These are phyloP conservation scores for Macrotus californicus DNA, from an alignment of 2,113 vertebrate genomes.

Conservation along the genomic window DNA sequence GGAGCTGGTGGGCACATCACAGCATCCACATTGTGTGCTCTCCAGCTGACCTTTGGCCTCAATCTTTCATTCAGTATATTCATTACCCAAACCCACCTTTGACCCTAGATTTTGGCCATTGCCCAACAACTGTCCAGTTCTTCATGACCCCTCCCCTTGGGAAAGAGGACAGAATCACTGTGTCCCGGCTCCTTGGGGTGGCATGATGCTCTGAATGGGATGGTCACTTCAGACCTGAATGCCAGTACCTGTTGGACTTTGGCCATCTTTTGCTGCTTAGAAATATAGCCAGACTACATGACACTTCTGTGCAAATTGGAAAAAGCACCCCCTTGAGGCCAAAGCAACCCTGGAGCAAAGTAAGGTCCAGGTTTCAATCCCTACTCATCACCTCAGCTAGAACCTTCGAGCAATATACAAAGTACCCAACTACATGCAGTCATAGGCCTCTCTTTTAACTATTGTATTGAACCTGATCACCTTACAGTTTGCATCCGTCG, in stretches of 20 bases:
- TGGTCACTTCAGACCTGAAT: not conserved
- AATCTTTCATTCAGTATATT: not conserved
- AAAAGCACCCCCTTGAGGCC: not conserved
- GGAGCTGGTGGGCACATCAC: not conserved
- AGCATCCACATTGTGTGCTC: rapidly evolving
- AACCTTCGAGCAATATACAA: not conserved
- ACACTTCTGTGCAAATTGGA: not conserved
- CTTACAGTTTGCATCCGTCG: not conserved
- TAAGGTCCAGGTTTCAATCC: not conserved
- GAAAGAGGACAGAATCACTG: not conserved
- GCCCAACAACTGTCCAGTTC: not conserved
- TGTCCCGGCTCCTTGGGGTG: not conserved
- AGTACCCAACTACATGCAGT: no score
- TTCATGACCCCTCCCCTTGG: not conserved
- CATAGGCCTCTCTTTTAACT: not conserved
- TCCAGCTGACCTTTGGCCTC: not conserved
- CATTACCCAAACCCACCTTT: not conserved
- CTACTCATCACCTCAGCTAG: not conserved
- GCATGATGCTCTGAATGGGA: not conserved
- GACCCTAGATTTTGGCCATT: not conserved
- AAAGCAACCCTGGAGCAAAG: not conserved
- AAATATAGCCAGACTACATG: not conserved
- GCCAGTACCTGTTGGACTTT: not conserved
- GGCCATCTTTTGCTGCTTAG: not conserved
- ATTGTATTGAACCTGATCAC: not conserved